These are phyloP conservation scores for Drosophila trapezifrons DNA, from an alignment of 1,140 invertebrate species.

Conservation along the genomic window DNA sequence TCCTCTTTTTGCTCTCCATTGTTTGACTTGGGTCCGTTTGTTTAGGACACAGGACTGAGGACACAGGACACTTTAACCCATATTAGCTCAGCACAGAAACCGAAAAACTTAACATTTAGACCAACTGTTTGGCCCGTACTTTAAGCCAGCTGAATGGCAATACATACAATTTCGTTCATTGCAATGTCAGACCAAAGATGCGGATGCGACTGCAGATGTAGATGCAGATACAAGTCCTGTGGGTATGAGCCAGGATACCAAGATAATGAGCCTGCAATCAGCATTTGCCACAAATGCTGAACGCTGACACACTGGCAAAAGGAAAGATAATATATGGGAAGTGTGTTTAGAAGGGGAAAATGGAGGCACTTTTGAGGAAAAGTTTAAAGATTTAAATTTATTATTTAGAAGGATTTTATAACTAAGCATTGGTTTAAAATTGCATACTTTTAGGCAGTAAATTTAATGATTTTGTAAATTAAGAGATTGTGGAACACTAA, in stretches of 20 bases:
- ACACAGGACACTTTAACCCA: conserved; percentile 45
- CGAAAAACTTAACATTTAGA: conserved; percentile 35
- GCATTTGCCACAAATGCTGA: conserved; percentile 45
- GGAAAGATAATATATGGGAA: neutral
- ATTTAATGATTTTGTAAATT: too few species aligned
- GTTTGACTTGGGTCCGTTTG: conserved; percentile 42
- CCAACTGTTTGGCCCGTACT: conserved; percentile 14
- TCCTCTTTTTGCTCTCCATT: conserved; percentile 21
- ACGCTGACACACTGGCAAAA: conserved; percentile 18
- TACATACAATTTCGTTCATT: conserved; percentile 9
- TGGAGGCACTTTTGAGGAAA: neutral
- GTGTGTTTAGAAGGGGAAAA: neutral
- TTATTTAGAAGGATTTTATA: too few species aligned
- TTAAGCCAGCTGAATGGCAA: conserved; percentile 19
- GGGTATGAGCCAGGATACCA: conserved; percentile 9
- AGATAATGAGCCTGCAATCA: conserved; percentile 59
- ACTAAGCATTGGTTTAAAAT: too few species aligned
- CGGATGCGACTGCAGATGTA: conserved; percentile 4
- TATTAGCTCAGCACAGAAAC: conserved; percentile 35
- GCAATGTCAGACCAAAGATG: conserved; percentile 28
- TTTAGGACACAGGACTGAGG: conserved; percentile 25
- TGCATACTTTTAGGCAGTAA: neutral
- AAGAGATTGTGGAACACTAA: too few species aligned
- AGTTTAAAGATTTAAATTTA: too few species aligned
- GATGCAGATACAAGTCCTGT: conserved; percentile 26